A percentile compares a stretch with the other conserved stretches of the same genome.
Conservation (phyloP, 1,140 invertebrate genomes). For the Conus ventricosus region DNA sequence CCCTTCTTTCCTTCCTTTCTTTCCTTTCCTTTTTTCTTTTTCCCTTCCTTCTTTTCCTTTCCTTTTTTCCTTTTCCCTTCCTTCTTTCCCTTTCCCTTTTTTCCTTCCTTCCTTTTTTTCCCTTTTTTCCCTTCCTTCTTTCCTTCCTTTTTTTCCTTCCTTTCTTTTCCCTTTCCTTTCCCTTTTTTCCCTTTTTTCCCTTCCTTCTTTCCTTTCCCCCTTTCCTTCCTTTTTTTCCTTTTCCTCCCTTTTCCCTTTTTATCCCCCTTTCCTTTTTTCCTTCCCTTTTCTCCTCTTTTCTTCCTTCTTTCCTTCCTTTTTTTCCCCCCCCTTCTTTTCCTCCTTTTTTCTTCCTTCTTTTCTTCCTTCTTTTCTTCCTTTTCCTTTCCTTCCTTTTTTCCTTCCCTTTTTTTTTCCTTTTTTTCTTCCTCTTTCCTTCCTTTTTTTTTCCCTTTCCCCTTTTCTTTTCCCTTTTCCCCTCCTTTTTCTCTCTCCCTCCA, state of each 20-base stretch:
- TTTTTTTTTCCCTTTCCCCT: not conserved
- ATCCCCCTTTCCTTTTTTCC: not conserved
- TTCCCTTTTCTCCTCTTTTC: no score
- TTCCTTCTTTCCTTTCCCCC: not conserved
- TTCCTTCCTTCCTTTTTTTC: not conserved
- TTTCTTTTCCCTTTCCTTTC: not conserved
- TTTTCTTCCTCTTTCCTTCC: not conserved
- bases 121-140: no score
- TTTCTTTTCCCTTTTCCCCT: not conserved
- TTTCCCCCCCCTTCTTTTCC: not conserved
- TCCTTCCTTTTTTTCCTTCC: not conserved
- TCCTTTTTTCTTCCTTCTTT: not conserved
- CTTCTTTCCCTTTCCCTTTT: not conserved
- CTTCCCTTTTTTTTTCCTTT: not conserved
- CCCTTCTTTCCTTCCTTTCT: no score
- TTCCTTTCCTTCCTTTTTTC: not conserved
- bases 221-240: no score
- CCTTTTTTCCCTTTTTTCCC: not conserved
- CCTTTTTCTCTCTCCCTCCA: constrained; percentile 2
- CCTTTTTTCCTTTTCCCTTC: not conserved
- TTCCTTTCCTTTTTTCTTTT: no score
- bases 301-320: no score
- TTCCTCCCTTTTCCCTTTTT: not conserved
- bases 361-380: not conserved
- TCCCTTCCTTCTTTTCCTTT: no score